These are phyloP conservation scores for Tetranychus cinnabarinus DNA, from an alignment of 1,140 invertebrate genomes.

Conservation along the genomic window DNA sequence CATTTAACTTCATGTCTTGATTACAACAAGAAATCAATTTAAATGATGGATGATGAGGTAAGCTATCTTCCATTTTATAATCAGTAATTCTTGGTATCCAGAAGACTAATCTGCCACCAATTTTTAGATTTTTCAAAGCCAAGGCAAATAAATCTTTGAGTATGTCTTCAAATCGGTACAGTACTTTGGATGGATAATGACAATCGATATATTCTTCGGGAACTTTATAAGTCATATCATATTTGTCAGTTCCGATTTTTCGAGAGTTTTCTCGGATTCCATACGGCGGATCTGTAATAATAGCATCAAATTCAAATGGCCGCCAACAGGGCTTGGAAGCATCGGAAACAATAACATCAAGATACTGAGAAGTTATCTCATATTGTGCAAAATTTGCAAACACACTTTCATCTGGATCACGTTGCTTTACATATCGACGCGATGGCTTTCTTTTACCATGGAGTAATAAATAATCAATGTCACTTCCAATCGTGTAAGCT, in stretches of 20 bases:
- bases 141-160: constrained; percentile 60
- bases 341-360: constrained; percentile 74
- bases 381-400: constrained; percentile 65
- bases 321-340: constrained; percentile 59
- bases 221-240: constrained; percentile 8
- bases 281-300: constrained; percentile 88
- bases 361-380: constrained; percentile 39
- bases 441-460: constrained; percentile 39
- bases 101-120: constrained; percentile 56
- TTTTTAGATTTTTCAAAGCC: constrained; percentile 42
- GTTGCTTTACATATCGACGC: constrained; percentile 28
- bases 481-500: constrained; percentile 62
- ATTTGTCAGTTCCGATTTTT: constrained; percentile 38
- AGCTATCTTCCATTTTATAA: constrained; percentile 7
- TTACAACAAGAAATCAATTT: constrained; percentile 54
- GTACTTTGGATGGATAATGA: constrained; percentile 65
- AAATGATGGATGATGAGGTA: constrained; percentile 40
- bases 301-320: constrained; percentile 43
- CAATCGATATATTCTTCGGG: constrained; percentile 24
- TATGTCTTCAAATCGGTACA: constrained; percentile 53
- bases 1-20: constrained; percentile 49
- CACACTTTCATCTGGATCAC: constrained; percentile 61
- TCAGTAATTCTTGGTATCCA: constrained; percentile 58
- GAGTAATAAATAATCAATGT: constrained; percentile 79
- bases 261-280: constrained; percentile 75